A percentile compares a stretch with the other conserved stretches of the same genome.
Conservation (phyloP, 2,113 vertebrate species). For the Pangasianodon gigas region DNA sequence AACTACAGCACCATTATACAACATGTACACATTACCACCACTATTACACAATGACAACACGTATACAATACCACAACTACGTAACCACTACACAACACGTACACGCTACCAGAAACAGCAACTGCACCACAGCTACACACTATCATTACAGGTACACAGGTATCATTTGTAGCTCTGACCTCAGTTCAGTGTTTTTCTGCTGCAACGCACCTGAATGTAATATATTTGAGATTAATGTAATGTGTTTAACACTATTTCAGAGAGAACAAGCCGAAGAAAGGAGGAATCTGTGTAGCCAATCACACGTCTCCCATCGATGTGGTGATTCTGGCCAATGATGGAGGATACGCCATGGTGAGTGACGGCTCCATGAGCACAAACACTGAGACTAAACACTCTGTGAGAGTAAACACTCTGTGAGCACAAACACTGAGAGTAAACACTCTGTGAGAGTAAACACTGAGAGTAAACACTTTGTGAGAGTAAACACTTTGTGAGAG, state of each 20-base stretch:
- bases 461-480: too few relatives aligned
- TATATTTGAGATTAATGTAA: neutral
- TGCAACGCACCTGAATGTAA: neutral
- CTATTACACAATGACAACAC: conserved; percentile 64
- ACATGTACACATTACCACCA: conserved; percentile 67
- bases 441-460: too few relatives aligned
- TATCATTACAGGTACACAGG: neutral
- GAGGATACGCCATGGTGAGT: conserved; percentile 95
- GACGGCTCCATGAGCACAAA: neutral
- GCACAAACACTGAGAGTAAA: too few relatives aligned
- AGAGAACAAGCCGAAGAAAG: conserved; percentile 89
- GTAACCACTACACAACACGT: conserved; percentile 62
- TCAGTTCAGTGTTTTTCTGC: neutral
- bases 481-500: too few relatives aligned
- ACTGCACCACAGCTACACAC: neutral
- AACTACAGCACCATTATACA: conserved; percentile 60
- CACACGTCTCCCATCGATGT: conserved; percentile 94
- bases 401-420: too few relatives aligned
- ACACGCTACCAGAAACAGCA: neutral
- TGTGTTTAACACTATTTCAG: conserved; percentile 64
- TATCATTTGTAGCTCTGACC: neutral
- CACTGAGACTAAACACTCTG: neutral
- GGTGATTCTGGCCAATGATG: conserved; percentile 91
- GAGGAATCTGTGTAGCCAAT: conserved; percentile 97
- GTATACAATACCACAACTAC: conserved; percentile 75